A percentile compares a stretch with the other conserved stretches of the same genome.
Conservation (phyloP, 2,113 vertebrate genomes). For the Geothlypis trichas region DNA sequence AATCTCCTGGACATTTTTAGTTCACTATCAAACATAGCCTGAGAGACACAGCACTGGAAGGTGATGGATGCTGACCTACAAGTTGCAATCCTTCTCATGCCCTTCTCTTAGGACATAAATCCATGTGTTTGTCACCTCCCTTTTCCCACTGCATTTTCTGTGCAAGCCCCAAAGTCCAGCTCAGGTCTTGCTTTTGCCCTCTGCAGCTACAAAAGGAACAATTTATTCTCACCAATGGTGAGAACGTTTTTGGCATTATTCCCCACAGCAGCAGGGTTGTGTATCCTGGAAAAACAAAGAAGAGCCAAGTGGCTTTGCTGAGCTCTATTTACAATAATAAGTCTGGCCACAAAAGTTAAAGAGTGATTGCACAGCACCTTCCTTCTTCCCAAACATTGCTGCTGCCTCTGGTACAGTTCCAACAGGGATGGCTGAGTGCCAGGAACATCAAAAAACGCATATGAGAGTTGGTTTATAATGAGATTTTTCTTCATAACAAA, state of each 20-base stretch:
- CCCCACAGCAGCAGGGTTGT: not conserved
- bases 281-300: not conserved
- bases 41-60: not conserved
- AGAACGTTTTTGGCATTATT: not conserved
- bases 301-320: not conserved
- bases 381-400: not conserved
- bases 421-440: not conserved
- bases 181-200: not conserved
- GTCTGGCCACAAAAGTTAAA: not conserved
- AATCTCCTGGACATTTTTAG: not conserved
- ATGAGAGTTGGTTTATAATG: not conserved
- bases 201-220: not conserved
- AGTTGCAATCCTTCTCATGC: not conserved
- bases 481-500: not conserved
- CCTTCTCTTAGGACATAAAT: not conserved
- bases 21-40: not conserved
- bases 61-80: not conserved
- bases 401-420: not conserved
- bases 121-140: not conserved
- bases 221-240: not conserved
- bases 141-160: not conserved
- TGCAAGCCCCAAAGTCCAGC: not conserved
- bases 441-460: not conserved
- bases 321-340: not conserved
- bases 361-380: not conserved